Evolutionary conservation across 2,113 vertebrate species (phyloP).

Genomic region (Gorsachius goisagi): DNA sequence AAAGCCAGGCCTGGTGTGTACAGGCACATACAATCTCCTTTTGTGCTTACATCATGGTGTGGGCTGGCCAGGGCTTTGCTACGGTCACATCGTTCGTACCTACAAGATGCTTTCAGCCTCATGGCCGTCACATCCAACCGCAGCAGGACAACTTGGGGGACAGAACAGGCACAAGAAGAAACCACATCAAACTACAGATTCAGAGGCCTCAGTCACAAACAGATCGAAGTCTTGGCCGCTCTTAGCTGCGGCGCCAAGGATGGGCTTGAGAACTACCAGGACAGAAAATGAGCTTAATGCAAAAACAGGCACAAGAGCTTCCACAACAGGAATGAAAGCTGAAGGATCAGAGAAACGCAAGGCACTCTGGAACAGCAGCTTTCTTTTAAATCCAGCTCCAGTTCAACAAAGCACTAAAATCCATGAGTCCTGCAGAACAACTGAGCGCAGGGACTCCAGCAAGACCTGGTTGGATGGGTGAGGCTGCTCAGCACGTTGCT

Average conservation of each 20-base stretch:
- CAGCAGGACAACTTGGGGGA: background rate
- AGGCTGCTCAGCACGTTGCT: background rate
- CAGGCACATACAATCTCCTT: background rate
- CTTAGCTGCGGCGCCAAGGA: background rate
- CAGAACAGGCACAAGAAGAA: background rate
- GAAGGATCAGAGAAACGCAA: background rate
- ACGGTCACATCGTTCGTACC: accelerated
- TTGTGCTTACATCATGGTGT: background rate
- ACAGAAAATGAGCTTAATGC: background rate
- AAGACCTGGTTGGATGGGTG: background rate
- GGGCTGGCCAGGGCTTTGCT: background rate
- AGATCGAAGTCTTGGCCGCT: background rate
- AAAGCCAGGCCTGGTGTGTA: background rate
- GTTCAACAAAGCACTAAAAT: background rate
- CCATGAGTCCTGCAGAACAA: background rate
- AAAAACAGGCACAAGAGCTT: background rate
- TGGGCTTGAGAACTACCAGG: background rate
- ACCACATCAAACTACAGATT: background rate
- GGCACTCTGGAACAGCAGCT: background rate
- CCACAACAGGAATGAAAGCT: background rate
- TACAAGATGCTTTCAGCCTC: background rate
- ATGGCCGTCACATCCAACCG: background rate
- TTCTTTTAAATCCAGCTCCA: background rate
- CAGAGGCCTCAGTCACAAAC: background rate
- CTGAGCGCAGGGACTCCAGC: background rate